These are phyloP conservation scores for Chironomus tepperi DNA, from an alignment of 1,140 invertebrate species.

Conservation along the genomic window DNA sequence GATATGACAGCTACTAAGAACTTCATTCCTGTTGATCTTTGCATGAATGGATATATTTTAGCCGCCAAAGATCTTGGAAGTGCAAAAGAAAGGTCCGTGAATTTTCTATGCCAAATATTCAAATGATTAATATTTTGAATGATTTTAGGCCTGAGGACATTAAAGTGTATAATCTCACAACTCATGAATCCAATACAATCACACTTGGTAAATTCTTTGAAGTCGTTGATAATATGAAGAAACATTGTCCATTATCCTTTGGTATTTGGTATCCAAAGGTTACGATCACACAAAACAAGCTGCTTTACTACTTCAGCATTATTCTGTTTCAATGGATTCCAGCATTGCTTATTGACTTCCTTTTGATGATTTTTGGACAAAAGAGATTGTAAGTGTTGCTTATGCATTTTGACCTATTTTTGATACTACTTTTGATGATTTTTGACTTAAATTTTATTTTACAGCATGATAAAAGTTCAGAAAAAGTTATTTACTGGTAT, in stretches of 20 bases:
- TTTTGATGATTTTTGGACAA: conserved; percentile 69
- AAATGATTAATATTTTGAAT: too few species aligned
- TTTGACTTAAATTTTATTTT: conserved; percentile 32
- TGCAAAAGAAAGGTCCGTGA: conserved; percentile 43
- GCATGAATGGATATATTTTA: conserved; percentile 69
- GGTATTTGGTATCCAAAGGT: conserved; percentile 79
- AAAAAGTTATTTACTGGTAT: conserved; percentile 61
- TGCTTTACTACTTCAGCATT: conserved; percentile 63
- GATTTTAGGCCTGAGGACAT: conserved; percentile 41
- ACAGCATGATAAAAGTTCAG: conserved; percentile 68
- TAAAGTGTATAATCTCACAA: conserved; percentile 66
- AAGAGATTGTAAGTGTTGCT: conserved; percentile 54
- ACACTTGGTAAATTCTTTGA: conserved; percentile 76
- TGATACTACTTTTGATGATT: not conserved
- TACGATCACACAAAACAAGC: conserved; percentile 60
- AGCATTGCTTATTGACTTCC: conserved; percentile 75
- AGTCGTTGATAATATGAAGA: conserved; percentile 54
- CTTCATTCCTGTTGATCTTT: conserved; percentile 78
- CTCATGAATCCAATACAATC: conserved; percentile 51
- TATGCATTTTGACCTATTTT: not conserved
- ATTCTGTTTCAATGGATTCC: conserved; percentile 78
- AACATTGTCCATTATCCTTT: conserved; percentile 68
- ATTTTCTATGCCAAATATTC: too few species aligned
- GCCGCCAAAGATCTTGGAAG: conserved; percentile 53
- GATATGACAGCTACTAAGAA: conserved; percentile 55